Evolutionary conservation across 2,888 invertebrate genomes (phyloP).

Genomic region (Nephrotoma appendiculata): DNA sequence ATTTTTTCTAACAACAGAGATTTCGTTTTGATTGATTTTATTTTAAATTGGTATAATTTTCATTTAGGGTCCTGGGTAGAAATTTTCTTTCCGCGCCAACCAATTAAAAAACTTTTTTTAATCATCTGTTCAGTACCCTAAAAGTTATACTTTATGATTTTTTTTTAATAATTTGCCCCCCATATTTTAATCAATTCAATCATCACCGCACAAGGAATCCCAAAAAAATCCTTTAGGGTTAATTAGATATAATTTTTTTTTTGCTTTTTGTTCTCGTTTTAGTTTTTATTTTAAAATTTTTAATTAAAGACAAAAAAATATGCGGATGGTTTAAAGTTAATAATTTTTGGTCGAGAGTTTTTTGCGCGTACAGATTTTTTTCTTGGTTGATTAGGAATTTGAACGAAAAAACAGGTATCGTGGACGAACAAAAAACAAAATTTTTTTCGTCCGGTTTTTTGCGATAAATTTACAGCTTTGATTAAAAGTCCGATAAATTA

Average conservation of each 20-base stretch:
- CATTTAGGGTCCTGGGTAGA: neutral
- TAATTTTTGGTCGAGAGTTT: neutral
- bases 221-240: neutral
- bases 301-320: neutral
- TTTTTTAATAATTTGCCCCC: neutral
- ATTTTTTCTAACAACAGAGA: neutral
- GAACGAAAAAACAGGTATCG: neutral
- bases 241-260: neutral
- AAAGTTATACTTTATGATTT: neutral
- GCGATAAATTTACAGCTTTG: neutral
- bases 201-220: neutral
- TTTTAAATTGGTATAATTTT: neutral
- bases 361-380: neutral
- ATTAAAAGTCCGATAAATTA: neutral
- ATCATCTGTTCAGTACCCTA: neutral
- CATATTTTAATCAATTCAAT: neutral
- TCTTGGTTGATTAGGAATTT: neutral
- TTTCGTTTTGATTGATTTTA: neutral
- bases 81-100: neutral
- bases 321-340: neutral
- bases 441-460: neutral
- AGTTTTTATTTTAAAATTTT: neutral
- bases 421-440: neutral
- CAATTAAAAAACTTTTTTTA: neutral
- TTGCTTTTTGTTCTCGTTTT: neutral